Evolutionary conservation across 2,888 invertebrate genomes (phyloP).

Genomic region (Macaria liturata): DNA sequence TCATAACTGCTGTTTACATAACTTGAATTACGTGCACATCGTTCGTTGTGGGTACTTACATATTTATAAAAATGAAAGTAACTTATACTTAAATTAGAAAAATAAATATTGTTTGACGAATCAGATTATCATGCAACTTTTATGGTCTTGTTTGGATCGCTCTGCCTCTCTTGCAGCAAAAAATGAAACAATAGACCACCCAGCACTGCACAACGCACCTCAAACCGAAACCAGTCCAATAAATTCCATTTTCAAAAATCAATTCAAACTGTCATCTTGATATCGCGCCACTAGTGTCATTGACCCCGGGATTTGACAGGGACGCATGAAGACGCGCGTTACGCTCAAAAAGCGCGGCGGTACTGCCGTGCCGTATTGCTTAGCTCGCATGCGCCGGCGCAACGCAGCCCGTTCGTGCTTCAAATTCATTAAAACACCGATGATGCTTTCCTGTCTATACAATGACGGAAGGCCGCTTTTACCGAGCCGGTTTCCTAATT

Average conservation of each 20-base stretch:
- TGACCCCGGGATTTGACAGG: conserved; percentile 54
- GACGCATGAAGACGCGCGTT: conserved; percentile 54
- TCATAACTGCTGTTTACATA: too few relatives aligned
- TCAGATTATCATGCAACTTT: too few relatives aligned
- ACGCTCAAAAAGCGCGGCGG: conserved; percentile 67
- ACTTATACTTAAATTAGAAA: too few relatives aligned
- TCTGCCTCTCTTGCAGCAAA: neutral
- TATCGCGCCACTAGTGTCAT: conserved; percentile 45
- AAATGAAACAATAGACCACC: conserved; percentile 29
- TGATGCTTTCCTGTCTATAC: conserved; percentile 74
- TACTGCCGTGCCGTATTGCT: conserved; percentile 47
- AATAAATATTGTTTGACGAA: too few relatives aligned
- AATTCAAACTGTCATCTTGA: conserved; percentile 27
- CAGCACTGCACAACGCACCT: conserved; percentile 41
- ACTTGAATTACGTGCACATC: too few relatives aligned
- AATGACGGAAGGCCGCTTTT: conserved; percentile 79
- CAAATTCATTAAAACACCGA: conserved; percentile 75
- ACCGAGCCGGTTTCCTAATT: conserved; percentile 78
- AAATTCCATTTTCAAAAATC: conserved; percentile 33
- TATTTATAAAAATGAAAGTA: too few relatives aligned
- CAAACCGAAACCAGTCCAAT: conserved; percentile 35
- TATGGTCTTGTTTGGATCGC: too few relatives aligned
- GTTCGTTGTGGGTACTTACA: too few relatives aligned
- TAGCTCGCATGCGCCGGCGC: conserved; percentile 52
- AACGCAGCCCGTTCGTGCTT: conserved; percentile 60